phyloP scores from a whole-genome alignment of 2,797 vertebrate species.

The Apogon talboti region DNA sequence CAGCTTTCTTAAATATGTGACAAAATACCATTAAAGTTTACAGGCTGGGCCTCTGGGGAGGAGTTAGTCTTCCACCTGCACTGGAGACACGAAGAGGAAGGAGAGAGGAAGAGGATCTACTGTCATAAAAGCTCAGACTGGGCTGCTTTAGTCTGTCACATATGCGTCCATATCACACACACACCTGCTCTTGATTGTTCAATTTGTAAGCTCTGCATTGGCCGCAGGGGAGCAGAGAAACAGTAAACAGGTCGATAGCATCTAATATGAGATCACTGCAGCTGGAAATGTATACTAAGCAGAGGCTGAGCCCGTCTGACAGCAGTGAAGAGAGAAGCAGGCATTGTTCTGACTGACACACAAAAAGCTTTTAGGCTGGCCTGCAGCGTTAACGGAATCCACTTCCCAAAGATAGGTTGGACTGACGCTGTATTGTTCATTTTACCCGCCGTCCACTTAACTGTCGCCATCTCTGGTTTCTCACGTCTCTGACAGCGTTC shows the following conservation, averaged over 20 bases:
- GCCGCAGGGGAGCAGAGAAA: slow-evolving; percentile 51
- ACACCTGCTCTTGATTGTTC: slow-evolving; percentile 72
- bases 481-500: slow-evolving; percentile 25
- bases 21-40: slow-evolving; percentile 66
- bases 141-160: background rate
- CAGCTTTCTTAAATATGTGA: slow-evolving; percentile 69
- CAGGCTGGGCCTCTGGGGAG: slow-evolving; percentile 35
- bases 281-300: slow-evolving; percentile 22
- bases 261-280: slow-evolving; percentile 59
- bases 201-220: slow-evolving; percentile 57
- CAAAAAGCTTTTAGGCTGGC: slow-evolving; percentile 17
- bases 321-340: slow-evolving; percentile 39
- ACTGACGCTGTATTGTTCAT: slow-evolving; percentile 29
- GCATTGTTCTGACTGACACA: slow-evolving; percentile 29
- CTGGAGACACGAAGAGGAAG: background rate
- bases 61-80: slow-evolving; percentile 58
- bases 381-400: slow-evolving; percentile 58
- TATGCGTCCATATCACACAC: slow-evolving; percentile 36
- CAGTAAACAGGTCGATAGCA: slow-evolving; percentile 65
- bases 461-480: slow-evolving; percentile 54
- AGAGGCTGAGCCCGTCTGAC: background rate
- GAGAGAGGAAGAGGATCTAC: background rate
- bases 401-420: slow-evolving; percentile 23
- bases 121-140: slow-evolving; percentile 19
- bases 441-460: background rate